Base-by-base conservation (phyloP, 2,888 invertebrate species). In the Drosophila dives region DNA sequence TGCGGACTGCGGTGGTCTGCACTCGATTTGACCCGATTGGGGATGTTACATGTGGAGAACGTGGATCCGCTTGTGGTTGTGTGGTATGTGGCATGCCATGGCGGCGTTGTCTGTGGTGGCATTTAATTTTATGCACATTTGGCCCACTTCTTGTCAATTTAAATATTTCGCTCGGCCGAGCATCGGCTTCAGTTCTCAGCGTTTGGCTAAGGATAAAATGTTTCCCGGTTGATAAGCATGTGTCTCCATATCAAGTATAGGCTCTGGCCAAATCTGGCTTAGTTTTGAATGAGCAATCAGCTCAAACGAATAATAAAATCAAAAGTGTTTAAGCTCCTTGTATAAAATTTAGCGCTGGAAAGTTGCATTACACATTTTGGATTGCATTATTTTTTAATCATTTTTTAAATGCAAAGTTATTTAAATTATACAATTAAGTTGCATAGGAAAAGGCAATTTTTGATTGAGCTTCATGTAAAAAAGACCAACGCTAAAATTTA, bases 81-180 rank as follows among this genome's bases (percentile, higher is more conserved):
- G 56, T 23, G 45, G 45, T 45, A 29, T 29, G 29, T 29, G 29
- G 55, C 38, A 23, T 58, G 38, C 8, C 54, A 12, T 42, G 56
- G 60, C 29, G 34, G 53, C 32, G 40, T 32, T 17, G 64, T 40
- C 60, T 64, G 61, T 58, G 72, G 33, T 65, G 81, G 59, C 73
- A 73, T 80, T 79, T 81, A 77, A 81, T 81, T 79, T 79, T 79
- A 79, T 79, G 79, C 79, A 81, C 81, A 74, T 67, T 66, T 62
- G 53, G 33, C 65, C 66, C 56, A 60, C 56, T 64, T 77, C 60
- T 69, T 66, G 79, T 81, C 70, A 79, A 77, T 79, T 81, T 81
- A 77, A 79, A 79, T 79, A 79, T 77, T 70, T 81, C 79, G 79
- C 74, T 77, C 74, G 74, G 81, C 73, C 81, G 62, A 77, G 53